A percentile compares a stretch with the other conserved stretches of the same genome.
These are phyloP conservation scores for Zosterops hypoxanthus DNA, from an alignment of 2,113 vertebrate species.

Conservation along the genomic window DNA sequence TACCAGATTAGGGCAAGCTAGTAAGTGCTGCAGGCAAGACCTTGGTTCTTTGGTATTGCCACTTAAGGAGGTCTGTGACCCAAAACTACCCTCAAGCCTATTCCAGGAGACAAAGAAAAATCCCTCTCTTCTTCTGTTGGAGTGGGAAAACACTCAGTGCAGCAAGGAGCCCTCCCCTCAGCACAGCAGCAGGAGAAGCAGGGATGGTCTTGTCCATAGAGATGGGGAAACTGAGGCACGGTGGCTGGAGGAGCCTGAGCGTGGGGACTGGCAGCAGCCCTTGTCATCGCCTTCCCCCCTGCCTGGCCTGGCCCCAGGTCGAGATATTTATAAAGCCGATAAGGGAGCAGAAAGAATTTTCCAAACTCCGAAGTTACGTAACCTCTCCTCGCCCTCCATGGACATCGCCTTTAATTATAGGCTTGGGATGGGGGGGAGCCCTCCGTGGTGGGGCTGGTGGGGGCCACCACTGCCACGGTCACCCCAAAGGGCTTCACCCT, in stretches of 20 bases:
- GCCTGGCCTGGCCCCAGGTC: neutral
- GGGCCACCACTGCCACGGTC: fast-evolving
- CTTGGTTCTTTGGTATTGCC: neutral
- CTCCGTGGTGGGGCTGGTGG: fast-evolving
- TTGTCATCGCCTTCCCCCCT: neutral
- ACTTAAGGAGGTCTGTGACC: neutral
- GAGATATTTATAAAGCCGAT: conserved; percentile 45
- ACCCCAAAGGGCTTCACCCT: neutral
- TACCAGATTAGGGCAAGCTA: neutral
- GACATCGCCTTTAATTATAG: neutral
- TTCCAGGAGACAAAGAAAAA: neutral
- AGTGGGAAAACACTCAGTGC: neutral
- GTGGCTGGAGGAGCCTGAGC: neutral
- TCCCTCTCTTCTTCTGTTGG: neutral
- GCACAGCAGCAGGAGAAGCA: fast-evolving
- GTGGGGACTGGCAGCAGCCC: neutral
- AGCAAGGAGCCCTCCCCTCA: neutral
- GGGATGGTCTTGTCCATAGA: neutral
- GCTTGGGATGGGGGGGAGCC: neutral
- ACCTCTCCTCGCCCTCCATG: neutral
- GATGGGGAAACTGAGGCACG: conserved; percentile 1
- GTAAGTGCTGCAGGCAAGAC: neutral
- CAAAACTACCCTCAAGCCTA: neutral
- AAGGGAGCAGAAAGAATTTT: conserved; percentile 66
- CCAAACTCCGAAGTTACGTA: neutral